Evolutionary conservation across 2,113 vertebrate species (phyloP).

Genomic region (Psettodes erumei): DNA sequence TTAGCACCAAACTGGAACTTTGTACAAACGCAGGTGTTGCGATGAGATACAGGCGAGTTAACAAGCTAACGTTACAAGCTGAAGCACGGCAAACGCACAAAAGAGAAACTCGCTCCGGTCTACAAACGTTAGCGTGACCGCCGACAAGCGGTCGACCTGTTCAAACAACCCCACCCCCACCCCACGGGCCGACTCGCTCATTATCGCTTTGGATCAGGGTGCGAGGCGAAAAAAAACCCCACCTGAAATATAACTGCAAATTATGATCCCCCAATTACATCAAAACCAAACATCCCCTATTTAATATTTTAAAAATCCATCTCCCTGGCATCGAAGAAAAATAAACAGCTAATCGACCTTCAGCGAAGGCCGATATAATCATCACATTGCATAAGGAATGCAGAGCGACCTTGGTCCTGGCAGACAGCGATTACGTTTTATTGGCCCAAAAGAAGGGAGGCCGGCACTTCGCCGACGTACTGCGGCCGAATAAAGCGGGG

Average conservation of each 20-base stretch:
- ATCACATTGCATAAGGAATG: slow-evolving; percentile 49
- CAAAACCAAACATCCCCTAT: slow-evolving; percentile 38
- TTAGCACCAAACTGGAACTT: too few relatives aligned
- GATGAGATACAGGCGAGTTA: too few relatives aligned
- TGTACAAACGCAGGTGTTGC: too few relatives aligned
- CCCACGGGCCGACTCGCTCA: too few relatives aligned
- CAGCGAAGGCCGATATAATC: slow-evolving; percentile 58
- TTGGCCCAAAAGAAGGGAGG: slow-evolving; percentile 49
- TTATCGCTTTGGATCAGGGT: slow-evolving; percentile 34
- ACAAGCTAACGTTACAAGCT: too few relatives aligned
- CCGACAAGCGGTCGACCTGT: slow-evolving; percentile 45
- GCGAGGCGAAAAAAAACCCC: background rate
- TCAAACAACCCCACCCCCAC: slow-evolving; percentile 54
- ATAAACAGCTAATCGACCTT: slow-evolving; percentile 64
- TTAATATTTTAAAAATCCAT: slow-evolving; percentile 48
- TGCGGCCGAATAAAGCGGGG: slow-evolving; percentile 58
- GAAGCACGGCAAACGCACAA: too few relatives aligned
- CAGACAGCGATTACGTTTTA: slow-evolving; percentile 72
- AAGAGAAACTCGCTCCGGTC: too few relatives aligned
- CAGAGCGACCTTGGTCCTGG: slow-evolving; percentile 67
- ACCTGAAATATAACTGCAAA: slow-evolving; percentile 33
- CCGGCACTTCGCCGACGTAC: slow-evolving; percentile 62
- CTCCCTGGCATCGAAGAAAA: slow-evolving; percentile 27
- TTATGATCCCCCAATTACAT: slow-evolving; percentile 30
- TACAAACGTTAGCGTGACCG: too few relatives aligned